These are phyloP conservation scores for Platysteira castanea DNA, from an alignment of 2,113 vertebrate species.

Conservation along the genomic window DNA sequence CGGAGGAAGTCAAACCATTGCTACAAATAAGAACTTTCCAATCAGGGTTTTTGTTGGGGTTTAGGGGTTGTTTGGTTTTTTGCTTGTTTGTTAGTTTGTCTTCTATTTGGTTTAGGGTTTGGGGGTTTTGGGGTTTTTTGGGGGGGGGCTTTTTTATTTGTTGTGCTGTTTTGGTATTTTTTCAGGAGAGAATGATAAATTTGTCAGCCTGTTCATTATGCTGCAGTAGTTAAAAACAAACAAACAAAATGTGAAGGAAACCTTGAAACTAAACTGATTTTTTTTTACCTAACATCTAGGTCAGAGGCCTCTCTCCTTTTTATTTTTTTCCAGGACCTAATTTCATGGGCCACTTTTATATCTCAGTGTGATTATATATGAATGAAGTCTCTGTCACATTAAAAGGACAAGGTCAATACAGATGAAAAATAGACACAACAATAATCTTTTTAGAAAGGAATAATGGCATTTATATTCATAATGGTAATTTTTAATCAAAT, in stretches of 20 bases:
- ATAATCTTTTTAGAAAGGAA: slow-evolving; percentile 41
- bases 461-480: slow-evolving; percentile 23
- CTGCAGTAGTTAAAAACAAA: background rate
- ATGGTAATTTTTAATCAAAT: slow-evolving; percentile 42
- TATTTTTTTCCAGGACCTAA: background rate
- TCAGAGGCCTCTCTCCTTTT: background rate
- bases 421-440: slow-evolving; percentile 26
- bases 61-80: background rate
- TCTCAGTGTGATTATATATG: background rate
- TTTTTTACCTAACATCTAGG: background rate
- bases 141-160: background rate
- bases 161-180: background rate
- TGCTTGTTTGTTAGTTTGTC: background rate
- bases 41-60: background rate
- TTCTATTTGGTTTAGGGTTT: background rate
- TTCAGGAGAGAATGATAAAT: background rate
- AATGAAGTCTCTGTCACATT: slow-evolving; percentile 19
- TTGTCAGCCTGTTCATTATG: background rate
- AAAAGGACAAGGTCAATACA: slow-evolving; percentile 36
- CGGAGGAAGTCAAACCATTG: background rate
- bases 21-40: background rate
- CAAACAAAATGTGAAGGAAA: background rate
- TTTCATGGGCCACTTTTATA: slow-evolving; percentile 23
- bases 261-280: background rate
- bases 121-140: background rate